Base-by-base conservation (phyloP, 2,797 vertebrate genomes). In the Diceros bicornis region DNA sequence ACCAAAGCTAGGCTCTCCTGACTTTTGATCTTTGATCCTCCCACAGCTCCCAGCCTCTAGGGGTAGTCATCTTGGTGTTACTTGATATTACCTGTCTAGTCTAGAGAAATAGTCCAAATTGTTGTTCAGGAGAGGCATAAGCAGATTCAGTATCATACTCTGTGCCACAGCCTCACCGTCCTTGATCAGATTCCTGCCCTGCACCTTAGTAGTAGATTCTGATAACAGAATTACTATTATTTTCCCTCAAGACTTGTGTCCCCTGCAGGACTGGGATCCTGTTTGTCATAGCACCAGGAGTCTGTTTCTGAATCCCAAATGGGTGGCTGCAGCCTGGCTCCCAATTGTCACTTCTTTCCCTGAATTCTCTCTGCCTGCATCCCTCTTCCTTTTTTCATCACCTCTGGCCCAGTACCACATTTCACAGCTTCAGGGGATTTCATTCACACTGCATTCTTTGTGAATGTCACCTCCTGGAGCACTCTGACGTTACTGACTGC, bases 401-500 rank as follows among this genome's bases (percentile, higher is more conserved):
- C 20, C 27, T 72, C 79, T 27, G 47, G 44, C 1, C 21, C 84
- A 7, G 52, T 3, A 1, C 44, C 8, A 47, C n/a, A 29, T 37
- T 17, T 52, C 66, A 41, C 23, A 41, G 0, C 29, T 17, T 21
- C 2, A 4, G 68, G 37, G 78, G 44, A 23, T 62, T 44, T 75
- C 4, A 0, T 25, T 78, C 13, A 8, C 3, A 0, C n/a, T 5
- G n/a, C 10, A 16, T 41, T 47, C 74, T 50, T 62, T 47, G 82
- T 2, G 14, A 72, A 32, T 20, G 23, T 66, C 91, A 52, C 50
- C n/a, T 91, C 57, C 8, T 27, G 52, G 37, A 34, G n/a, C 25
- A 41, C 37, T 37, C 52, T 18, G 13, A 0, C 1, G 41, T 69
- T 32, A 9, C 64, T 0, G 13, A 2, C 7, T 4, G 23, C 34